phyloP scores from a whole-genome alignment of 2,888 invertebrate species.

The Leptinotarsa peninsularis region DNA sequence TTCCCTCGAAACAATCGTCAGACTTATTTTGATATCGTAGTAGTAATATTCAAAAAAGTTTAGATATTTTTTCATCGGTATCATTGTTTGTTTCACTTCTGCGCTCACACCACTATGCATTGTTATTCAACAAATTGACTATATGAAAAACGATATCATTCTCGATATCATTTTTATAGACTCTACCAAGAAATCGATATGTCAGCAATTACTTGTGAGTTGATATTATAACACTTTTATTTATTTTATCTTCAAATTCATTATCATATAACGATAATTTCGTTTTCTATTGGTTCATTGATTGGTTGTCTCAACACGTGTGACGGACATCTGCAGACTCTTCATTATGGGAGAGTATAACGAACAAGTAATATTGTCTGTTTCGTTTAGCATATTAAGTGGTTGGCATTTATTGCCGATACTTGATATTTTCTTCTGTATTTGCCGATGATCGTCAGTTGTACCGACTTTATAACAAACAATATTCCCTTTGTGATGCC shows the following conservation, averaged over 20 bases:
- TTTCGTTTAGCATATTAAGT: slow-evolving; percentile 9
- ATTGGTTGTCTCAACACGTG: slow-evolving; percentile 36
- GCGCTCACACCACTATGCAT: too few species aligned
- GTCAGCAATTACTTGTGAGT: slow-evolving; percentile 3
- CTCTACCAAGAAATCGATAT: background rate
- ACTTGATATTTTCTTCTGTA: slow-evolving; percentile 8
- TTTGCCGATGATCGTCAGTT: background rate
- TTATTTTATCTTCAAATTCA: slow-evolving; percentile 3
- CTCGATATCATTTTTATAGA: too few species aligned
- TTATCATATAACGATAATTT: slow-evolving; percentile 31
- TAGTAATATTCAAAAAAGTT: too few species aligned
- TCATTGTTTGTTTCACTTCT: too few species aligned
- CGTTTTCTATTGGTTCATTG: slow-evolving; percentile 29
- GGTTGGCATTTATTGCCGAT: background rate
- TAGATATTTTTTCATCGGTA: too few species aligned
- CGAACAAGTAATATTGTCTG: background rate
- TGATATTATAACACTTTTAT: background rate
- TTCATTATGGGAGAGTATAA: background rate
- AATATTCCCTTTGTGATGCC: background rate
- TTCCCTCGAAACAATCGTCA: too few species aligned
- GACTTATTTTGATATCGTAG: too few species aligned
- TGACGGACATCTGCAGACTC: slow-evolving; percentile 33
- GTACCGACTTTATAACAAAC: slow-evolving; percentile 7
- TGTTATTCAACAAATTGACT: too few species aligned
- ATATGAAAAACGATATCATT: too few species aligned